A percentile compares a stretch with the other conserved stretches of the same genome.
phyloP scores from a whole-genome alignment of 2,797 vertebrate genomes.

The Mormyrops attenuatus region DNA sequence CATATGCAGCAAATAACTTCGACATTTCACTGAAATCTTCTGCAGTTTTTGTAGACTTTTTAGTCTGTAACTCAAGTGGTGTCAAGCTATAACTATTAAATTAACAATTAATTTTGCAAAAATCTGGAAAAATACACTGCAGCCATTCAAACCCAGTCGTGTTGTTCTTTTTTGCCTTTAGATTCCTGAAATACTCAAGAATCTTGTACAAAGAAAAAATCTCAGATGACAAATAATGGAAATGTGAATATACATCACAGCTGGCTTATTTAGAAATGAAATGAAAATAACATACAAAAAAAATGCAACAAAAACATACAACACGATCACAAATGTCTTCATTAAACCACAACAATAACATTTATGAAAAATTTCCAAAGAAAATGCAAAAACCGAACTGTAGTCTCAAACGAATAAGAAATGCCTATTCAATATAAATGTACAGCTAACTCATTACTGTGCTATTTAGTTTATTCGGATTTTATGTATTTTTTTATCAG shows the following conservation, averaged over 20 bases:
- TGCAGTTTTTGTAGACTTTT: not conserved
- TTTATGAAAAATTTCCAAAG: not conserved
- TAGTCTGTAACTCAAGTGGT: not conserved
- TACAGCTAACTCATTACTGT: not conserved
- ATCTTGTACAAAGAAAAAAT: not conserved
- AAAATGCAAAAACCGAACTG: not conserved
- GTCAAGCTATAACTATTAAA: not conserved
- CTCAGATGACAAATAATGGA: not conserved
- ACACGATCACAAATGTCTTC: not conserved
- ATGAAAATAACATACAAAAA: slow-evolving; percentile 17
- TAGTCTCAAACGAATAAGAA: slow-evolving; percentile 25
- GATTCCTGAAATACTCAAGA: not conserved
- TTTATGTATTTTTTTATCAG: slow-evolving; percentile 21
- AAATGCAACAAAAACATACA: not conserved
- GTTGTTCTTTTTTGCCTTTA: slow-evolving; percentile 8
- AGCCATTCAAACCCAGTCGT: not conserved
- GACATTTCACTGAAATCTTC: not conserved
- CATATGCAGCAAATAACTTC: slow-evolving; percentile 21
- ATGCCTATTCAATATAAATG: slow-evolving; percentile 24
- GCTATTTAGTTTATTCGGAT: slow-evolving; percentile 21
- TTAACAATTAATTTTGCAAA: not conserved
- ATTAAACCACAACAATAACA: slow-evolving; percentile 12
- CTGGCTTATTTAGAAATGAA: not conserved
- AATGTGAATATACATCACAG: not conserved
- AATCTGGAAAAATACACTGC: not conserved